Base-by-base conservation (phyloP, 2,888 invertebrate genomes). In the Gonocerus acuteangulatus region DNA sequence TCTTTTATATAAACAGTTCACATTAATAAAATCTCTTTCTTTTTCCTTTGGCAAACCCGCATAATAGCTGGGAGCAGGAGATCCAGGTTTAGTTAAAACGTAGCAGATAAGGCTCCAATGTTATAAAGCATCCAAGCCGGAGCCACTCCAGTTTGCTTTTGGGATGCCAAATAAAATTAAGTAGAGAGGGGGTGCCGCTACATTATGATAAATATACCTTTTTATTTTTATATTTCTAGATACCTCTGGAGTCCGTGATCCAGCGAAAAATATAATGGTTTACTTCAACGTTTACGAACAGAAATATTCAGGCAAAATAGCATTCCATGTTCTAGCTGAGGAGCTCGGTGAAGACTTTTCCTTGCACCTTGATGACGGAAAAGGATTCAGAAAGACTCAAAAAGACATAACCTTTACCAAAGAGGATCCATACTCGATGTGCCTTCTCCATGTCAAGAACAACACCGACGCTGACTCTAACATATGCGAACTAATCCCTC, bases 201-300 rank as follows among this genome's bases (percentile, higher is more conserved):
- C n/a, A n/a, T 47, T 47, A 2, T 21, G 19, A 2, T 2, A 19
- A 18, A 23, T 21, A 7, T 48, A 22, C 23, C 3, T 47, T 13
- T 19, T 4, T 45, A 19, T 18, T 45, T 45, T 3, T 11, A 7
- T 42, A 7, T 19, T 39, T 42, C 7, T 39, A 54, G 54, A 54
- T 54, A 16, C 32, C 7, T n/a, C 42, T 15, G 7, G 2, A 15
- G 23, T 21, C 1, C 36, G 23, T 34, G 15, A 1, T 1, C 21
- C n/a, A 15, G 54, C 21, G 9, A 13, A 42, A 15, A 54, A 23
- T 21, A 23, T 54, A 6, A 11, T 36, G 7, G 54, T 21, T 16
- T 42, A 42, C 21, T 54, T 19, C 22, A 39, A 54, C 15, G 21
- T 42, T 9, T 39, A 54, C 16, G 54, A 54, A 39, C 19, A 1